These are phyloP conservation scores for Protobothrops mucrosquamatus DNA, from an alignment of 2,113 vertebrate species.

Conservation along the genomic window DNA sequence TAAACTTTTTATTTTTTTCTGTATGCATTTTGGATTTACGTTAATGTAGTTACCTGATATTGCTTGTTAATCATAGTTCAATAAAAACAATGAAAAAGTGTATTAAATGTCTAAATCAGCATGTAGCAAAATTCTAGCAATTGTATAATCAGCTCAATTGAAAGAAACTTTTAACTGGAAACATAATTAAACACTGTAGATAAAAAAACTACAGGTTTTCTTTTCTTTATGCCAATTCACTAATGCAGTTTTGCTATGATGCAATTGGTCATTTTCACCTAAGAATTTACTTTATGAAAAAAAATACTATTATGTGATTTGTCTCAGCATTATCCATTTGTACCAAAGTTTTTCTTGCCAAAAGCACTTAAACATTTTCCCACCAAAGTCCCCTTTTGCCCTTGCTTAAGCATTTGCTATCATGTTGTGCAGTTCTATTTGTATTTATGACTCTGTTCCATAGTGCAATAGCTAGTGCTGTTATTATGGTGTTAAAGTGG, in stretches of 20 bases:
- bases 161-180: background rate
- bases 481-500: background rate
- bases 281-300: background rate
- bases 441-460: background rate
- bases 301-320: background rate
- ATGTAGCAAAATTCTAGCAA: background rate
- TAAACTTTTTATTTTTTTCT: too few relatives aligned
- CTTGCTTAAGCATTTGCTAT: background rate
- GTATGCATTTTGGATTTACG: too few relatives aligned
- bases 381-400: background rate
- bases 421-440: background rate
- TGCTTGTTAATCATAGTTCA: too few relatives aligned
- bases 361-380: background rate
- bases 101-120: background rate
- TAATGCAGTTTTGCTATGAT: too few relatives aligned
- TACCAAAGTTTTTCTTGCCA: background rate
- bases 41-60: background rate
- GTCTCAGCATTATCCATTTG: background rate
- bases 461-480: background rate
- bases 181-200: background rate
- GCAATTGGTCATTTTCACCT: background rate
- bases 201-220: background rate
- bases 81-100: too few relatives aligned
- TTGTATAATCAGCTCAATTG: background rate
- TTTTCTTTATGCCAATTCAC: background rate